Evolutionary conservation across 2,797 vertebrate species (phyloP), one percentile per base, ranked within the genome.

Genomic region (Channa striata): DNA sequence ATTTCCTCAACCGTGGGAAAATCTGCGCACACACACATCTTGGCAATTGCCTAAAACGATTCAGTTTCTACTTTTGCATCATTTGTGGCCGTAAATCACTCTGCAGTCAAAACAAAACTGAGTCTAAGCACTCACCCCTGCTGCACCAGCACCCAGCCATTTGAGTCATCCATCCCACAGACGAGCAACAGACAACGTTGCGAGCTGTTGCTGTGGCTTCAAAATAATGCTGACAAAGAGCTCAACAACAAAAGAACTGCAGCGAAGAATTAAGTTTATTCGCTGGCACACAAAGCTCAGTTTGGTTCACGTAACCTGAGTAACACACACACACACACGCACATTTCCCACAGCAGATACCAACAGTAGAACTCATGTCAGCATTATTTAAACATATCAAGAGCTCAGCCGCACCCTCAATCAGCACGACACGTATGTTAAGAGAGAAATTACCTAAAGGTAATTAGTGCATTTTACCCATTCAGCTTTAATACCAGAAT

Each of bases 181-280:
- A 73, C 42, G 5, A 48, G 21, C 34, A 83, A 21, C 68, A 80
- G 61, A 51, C 56, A 44, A 39, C 67, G 56, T 11, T 61, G 44
- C 17, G 59, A 81, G 46, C 42, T 33, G 71, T 71, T 79, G 47
- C 68, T 42, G 1, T 50, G 59, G 57, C 54, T 44, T 39, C 60
- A 63, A 51, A 72, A 61, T 65, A 74, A 48, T 25, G 83, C 74
- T 84, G 84, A 82, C 78, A 74, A 59, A 43, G 59, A 42, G 52
- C 61, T 48, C 8, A 12, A 51, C 47, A 72, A 63, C 33, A 42
- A 77, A 34, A 25, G 10, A 34, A 16, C 7, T 12, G n/a, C 12
- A 52, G 30, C 46, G 49, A 52, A 50, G 10, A 46, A 43, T 6
- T 30, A 20, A 20, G 67, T 42, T 51, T 8, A 30, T 43, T 44